These are phyloP conservation scores for Falco naumanni DNA, from an alignment of 2,797 vertebrate genomes.

Conservation along the genomic window DNA sequence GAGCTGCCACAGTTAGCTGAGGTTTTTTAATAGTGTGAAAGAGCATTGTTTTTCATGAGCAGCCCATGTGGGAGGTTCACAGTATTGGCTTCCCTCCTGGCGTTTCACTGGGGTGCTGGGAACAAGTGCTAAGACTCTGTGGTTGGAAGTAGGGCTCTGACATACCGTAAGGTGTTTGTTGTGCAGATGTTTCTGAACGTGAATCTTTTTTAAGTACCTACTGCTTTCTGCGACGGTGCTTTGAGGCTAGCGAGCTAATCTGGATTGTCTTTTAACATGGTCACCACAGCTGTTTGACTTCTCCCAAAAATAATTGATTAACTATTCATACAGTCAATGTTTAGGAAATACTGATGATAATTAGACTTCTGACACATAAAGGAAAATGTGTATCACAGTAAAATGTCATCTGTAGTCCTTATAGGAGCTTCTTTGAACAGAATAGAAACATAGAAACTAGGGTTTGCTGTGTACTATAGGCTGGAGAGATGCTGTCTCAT, in stretches of 20 bases:
- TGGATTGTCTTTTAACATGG: not conserved
- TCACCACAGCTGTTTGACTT: not conserved
- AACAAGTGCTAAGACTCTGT: no score
- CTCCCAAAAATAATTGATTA: not conserved
- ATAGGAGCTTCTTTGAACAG: not conserved
- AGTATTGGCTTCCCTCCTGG: not conserved
- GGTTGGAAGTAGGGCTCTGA: not conserved
- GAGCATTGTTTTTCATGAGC: not conserved
- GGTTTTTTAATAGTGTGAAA: not conserved
- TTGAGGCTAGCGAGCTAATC: not conserved
- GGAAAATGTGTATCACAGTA: not conserved
- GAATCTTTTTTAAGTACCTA: not conserved
- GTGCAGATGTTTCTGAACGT: not conserved
- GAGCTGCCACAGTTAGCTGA: not conserved
- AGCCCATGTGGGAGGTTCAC: not conserved
- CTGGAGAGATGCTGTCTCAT: not conserved
- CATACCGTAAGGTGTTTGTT: not conserved
- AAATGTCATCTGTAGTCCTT: not conserved
- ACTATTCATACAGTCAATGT: not conserved
- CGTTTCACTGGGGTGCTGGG: not conserved
- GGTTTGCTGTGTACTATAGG: not conserved
- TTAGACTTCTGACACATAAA: not conserved
- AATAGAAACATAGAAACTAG: not conserved
- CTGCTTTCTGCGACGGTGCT: not conserved
- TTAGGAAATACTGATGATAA: not conserved